Conservation (phyloP, 1,140 invertebrate species). For the Drosophila mauritiana region DNA sequence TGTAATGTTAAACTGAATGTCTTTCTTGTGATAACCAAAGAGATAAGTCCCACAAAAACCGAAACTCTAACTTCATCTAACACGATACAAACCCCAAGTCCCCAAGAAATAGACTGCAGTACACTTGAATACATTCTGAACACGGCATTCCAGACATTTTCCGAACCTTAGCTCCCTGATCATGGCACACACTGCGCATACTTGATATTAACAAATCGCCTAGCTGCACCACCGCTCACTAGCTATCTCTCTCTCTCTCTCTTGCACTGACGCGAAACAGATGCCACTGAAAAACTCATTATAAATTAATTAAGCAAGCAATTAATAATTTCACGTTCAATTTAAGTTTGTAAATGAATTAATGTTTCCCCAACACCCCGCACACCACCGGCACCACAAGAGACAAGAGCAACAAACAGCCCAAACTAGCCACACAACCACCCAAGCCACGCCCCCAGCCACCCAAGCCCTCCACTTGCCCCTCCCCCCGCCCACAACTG, state of each 20-base stretch:
- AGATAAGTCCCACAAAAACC: conserved; percentile 24
- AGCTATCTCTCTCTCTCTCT: conserved; percentile 9
- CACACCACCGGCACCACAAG: conserved; percentile 25
- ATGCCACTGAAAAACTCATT: conserved; percentile 69
- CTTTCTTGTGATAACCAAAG: conserved; percentile 70
- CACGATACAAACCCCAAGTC: conserved; percentile 5
- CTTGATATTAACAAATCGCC: conserved; percentile 36
- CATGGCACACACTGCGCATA: conserved; percentile 48
- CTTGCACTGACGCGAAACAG: conserved; percentile 60
- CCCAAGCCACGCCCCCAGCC: not conserved
- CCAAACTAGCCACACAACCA: conserved; percentile 17
- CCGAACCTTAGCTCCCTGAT: conserved; percentile 14
- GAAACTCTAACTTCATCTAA: conserved; percentile 14
- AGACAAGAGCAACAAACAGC: conserved; percentile 41
- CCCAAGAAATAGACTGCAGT: conserved; percentile 12
- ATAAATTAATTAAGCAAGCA: conserved; percentile 76
- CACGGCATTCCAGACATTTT: conserved; percentile 5
- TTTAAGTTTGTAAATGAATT: conserved; percentile 77
- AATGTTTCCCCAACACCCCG: conserved; percentile 44
- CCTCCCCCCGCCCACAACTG: not conserved
- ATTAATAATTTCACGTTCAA: conserved; percentile 81
- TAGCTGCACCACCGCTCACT: conserved; percentile 28
- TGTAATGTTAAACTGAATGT: conserved; percentile 80
- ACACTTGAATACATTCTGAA: conserved; percentile 8
- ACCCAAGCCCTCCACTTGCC: not conserved